Base-by-base conservation (phyloP, 2,113 vertebrate species). In the Hippocampus barbouri region DNA sequence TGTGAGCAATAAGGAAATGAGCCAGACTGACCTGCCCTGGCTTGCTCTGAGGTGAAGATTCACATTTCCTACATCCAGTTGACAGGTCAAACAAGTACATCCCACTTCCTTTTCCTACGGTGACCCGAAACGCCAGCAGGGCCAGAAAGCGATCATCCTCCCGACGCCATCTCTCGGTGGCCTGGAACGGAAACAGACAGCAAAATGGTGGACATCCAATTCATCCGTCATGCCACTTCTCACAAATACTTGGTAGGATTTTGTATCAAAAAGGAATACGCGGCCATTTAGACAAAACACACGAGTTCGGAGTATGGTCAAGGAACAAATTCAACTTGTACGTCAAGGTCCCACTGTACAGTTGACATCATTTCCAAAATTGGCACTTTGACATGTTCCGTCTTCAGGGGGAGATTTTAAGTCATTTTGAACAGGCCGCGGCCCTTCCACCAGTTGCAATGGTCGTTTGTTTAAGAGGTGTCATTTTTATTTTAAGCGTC, bases 101-200 rank as follows among this genome's bases (percentile, higher is more conserved):
- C 71, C 80, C 43, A 23, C 65, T 84, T 87, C 80, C 81, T 74
- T 75, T 84, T 84, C 85, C 82, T 66, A 40, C 69, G 20, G 57
- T 66, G 57, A 71, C 57, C 67, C 77, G 69, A 71, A 79, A 66
- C 73, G 74, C 83, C 82, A 73, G 56, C 77, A 62, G 64, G 49
- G 23, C 54, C 43, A 27, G 34, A 16, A 74, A 18, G 27, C 9
- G 12, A 54, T 68, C 43, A 68, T 75, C 73, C 45, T 77, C 71
- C 69, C 70, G 27, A 59, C 25, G 67, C 47, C 27, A 30, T 75
- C 69, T 65, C 43, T 21, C 3, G 43, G 40, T 62, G 61, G 10
- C 12, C 76, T 56, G 38, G 64, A 78, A 76, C 0, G 27, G 49
- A 73, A 81, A 83, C 49, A 73, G 65, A 78, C 41, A 56, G 83